Evolutionary conservation across 2,113 vertebrate species (phyloP).

Genomic region (Atherinomorus stipes): DNA sequence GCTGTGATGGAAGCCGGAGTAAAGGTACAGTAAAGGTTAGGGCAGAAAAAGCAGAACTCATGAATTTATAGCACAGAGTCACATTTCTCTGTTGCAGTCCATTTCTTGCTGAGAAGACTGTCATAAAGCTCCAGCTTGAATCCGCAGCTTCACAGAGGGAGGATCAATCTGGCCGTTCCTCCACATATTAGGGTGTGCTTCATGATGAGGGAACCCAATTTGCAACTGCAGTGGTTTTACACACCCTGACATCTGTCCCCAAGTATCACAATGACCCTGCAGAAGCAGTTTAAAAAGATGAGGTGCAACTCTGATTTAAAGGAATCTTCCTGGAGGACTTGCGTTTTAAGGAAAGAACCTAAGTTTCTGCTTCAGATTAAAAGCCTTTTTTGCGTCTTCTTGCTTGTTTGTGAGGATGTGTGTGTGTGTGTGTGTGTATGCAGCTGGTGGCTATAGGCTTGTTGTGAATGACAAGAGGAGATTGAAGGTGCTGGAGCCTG

Average conservation of each 20-base stretch:
- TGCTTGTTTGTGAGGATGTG: conserved; percentile 10
- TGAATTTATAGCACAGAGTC: conserved; percentile 60
- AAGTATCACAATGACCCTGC: conserved; percentile 13
- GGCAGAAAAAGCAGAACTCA: conserved; percentile 22
- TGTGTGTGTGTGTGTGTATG: conserved; percentile 36
- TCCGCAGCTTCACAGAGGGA: conserved; percentile 33
- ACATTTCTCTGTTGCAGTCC: conserved; percentile 59
- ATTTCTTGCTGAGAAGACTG: conserved; percentile 62
- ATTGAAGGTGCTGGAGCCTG: conserved; percentile 78
- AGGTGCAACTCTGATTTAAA: conserved; percentile 35
- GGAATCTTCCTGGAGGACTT: conserved; percentile 16
- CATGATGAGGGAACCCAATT: conserved; percentile 54
- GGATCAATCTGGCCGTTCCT: conserved; percentile 67
- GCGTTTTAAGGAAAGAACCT: background rate
- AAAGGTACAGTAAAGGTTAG: conserved; percentile 23
- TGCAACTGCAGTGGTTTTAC: conserved; percentile 45
- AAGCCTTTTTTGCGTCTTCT: conserved; percentile 22
- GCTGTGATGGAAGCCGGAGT: conserved; percentile 35
- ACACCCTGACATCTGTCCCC: conserved; percentile 29
- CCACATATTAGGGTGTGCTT: conserved; percentile 42
- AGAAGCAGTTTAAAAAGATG: conserved; percentile 3
- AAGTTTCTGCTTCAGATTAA: conserved; percentile 49
- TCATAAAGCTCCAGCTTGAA: conserved; percentile 66
- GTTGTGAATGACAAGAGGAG: conserved; percentile 70
- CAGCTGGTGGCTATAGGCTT: conserved; percentile 29